phyloP scores from a whole-genome alignment of 2,797 vertebrate species.

The Enteromius radiatus region DNA sequence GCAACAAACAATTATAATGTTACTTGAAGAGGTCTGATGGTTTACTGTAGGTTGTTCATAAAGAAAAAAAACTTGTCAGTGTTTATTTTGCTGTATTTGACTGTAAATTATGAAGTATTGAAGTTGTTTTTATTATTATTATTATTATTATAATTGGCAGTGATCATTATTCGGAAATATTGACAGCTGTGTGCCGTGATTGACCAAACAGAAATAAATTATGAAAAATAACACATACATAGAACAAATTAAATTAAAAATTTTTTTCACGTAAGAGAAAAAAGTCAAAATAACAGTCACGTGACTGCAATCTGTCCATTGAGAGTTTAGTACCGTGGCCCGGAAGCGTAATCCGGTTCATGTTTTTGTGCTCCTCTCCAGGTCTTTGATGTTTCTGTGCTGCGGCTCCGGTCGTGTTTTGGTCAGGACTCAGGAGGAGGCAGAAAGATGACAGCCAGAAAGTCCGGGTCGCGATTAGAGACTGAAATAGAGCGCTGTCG shows the following conservation, averaged over 20 bases:
- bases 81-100: not conserved
- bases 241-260: too few relatives aligned
- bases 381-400: conserved; percentile 37
- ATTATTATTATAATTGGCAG: not conserved
- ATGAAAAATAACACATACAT: not conserved
- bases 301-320: conserved; percentile 3
- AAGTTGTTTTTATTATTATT: not conserved
- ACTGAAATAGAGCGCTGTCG: conserved; percentile 94
- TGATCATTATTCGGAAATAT: not conserved
- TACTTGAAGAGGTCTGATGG: not conserved
- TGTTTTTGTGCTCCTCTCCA: conserved; percentile 8
- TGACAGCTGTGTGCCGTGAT: not conserved
- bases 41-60: not conserved
- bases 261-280: not conserved
- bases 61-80: not conserved
- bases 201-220: not conserved
- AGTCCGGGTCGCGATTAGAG: conserved; percentile 93
- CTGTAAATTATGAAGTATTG: not conserved
- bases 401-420: conserved; percentile 53
- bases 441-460: conserved; percentile 88
- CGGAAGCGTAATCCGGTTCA: conserved; percentile 4
- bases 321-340: not conserved
- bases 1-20: not conserved
- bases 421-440: conserved; percentile 50
- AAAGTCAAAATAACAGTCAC: not conserved